Percentiles rank a stretch among this genome's conserved stretches.
These are phyloP conservation scores for Crax fasciolata DNA, from an alignment of 2,797 vertebrate genomes.

Conservation along the genomic window DNA sequence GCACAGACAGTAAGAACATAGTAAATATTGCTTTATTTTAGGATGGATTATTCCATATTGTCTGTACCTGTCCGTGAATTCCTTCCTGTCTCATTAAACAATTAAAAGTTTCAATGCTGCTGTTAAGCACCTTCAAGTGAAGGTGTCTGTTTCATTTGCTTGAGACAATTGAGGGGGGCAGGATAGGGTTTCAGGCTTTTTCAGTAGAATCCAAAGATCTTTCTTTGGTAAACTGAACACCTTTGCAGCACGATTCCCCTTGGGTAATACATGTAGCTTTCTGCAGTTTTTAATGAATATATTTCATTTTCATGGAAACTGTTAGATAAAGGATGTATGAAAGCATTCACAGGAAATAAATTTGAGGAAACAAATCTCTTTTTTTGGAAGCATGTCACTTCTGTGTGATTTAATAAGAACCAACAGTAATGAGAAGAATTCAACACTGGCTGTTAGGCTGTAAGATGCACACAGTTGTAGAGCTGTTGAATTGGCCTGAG, in stretches of 20 bases:
- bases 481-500: conserved; percentile 85
- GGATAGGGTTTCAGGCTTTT: neutral
- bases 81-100: neutral
- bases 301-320: conserved; percentile 39
- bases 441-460: neutral
- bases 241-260: neutral
- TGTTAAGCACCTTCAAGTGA: neutral
- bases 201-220: neutral
- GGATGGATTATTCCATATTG: neutral
- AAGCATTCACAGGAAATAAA: conserved; percentile 45
- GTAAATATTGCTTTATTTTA: conserved; percentile 29
- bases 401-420: conserved; percentile 5
- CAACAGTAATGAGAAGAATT: conserved; percentile 4
- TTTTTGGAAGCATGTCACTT: neutral
- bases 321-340: conserved; percentile 4
- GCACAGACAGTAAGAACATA: neutral
- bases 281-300: neutral
- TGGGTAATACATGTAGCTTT: neutral
- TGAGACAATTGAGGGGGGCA: neutral
- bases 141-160: neutral
- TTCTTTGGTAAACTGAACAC: neutral
- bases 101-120: neutral
- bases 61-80: neutral
- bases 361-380: conserved; percentile 33
- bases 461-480: neutral